phyloP scores from a whole-genome alignment of 2,113 vertebrate species.

The Erythrocebus patas region DNA sequence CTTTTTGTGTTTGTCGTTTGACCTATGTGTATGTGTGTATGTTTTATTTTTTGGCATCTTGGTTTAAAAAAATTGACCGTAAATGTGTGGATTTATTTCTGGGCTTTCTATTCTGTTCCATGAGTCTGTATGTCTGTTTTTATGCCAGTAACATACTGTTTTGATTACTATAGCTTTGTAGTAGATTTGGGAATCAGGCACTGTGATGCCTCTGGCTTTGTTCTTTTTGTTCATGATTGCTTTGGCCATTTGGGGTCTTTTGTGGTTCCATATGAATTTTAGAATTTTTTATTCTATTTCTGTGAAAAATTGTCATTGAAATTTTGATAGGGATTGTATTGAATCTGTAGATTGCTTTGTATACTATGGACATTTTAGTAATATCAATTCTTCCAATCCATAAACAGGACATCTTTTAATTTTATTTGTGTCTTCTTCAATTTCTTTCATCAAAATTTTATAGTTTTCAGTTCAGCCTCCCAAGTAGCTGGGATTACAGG shows the following conservation, averaged over 20 bases:
- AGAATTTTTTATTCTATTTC: not conserved
- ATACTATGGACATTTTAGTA: not conserved
- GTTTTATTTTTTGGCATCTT: not conserved
- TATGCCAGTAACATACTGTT: not conserved
- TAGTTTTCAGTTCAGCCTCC: not conserved
- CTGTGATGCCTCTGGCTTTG: not conserved
- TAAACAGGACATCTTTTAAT: not conserved
- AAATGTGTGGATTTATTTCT: not conserved
- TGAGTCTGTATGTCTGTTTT: not conserved
- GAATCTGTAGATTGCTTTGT: not conserved
- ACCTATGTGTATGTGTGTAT: not conserved
- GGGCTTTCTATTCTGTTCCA: not conserved
- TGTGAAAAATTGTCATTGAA: not conserved
- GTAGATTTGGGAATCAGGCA: not conserved
- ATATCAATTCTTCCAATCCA: not conserved
- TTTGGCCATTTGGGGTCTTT: not conserved
- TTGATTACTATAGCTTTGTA: not conserved
- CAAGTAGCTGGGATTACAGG: no score
- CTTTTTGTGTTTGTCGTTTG: not conserved
- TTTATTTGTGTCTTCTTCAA: not conserved
- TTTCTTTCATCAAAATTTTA: not conserved
- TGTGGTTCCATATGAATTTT: not conserved
- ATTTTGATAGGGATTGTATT: not conserved
- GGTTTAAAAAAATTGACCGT: not conserved
- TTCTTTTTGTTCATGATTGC: not conserved